Base-by-base conservation (phyloP, 2,888 invertebrate species). In the Hylaea fasciaria region DNA sequence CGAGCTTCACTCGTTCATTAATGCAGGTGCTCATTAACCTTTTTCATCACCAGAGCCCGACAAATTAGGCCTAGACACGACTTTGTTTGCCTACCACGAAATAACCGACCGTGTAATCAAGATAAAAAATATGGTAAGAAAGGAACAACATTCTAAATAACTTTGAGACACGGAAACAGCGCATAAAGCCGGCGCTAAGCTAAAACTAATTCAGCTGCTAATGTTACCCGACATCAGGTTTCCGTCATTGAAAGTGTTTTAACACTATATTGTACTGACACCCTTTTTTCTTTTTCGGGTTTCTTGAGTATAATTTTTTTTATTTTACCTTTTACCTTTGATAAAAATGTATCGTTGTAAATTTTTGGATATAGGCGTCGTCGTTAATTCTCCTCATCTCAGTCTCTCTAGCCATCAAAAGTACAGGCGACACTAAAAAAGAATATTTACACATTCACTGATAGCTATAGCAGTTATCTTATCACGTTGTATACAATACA, bases 211-310 rank as follows among this genome's bases (percentile, higher is more conserved):
- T 65, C 53, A 60, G 47, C 55, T 39, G 29, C 29, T 13, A 52
- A 41, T 49, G 55, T 57, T 56, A 50, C n/a, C 64, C 61, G 65
- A 69, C 60, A 65, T 65, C 62, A 68, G 65, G 3, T 32, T 32
- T 32, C 59, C 46, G 55, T 64, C 69, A 72, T 72, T 72, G 32
- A 8, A 32, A 32, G 9, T 32, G 10, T 32, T 28, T 28, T 28
- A 28, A 28, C 28, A 28, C n/a, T n/a, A n/a, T n/a, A n/a, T n/a
- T n/a, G n/a, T n/a, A n/a, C n/a, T n/a, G n/a, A n/a, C n/a, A n/a
- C n/a, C n/a, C n/a, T n/a, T n/a, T n/a, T n/a, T n/a, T n/a, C n/a
- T n/a, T n/a, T n/a, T n/a, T n/a, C n/a, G n/a, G n/a, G n/a, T n/a
- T n/a, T n/a, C n/a, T n/a, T n/a, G n/a, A n/a, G n/a, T n/a, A n/a